Evolutionary conservation across 2,113 vertebrate genomes (phyloP).

Genomic region (Pangasianodon gigas): DNA sequence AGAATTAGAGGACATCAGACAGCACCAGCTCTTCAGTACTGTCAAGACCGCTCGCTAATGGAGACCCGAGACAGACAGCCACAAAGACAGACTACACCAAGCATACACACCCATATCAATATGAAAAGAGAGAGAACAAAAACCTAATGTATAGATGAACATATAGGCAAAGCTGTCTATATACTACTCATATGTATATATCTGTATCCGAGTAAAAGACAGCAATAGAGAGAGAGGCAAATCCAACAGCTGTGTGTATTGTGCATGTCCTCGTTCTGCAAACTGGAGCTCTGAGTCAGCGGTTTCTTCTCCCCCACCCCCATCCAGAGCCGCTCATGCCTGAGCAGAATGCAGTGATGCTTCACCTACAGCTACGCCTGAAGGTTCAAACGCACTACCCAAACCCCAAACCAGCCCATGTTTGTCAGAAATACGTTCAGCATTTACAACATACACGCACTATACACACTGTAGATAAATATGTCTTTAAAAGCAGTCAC

Average conservation of each 20-base stretch:
- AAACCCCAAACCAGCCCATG: neutral
- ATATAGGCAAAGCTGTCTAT: neutral
- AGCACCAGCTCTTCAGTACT: conserved; percentile 13
- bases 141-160: neutral
- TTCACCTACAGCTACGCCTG: conserved; percentile 50
- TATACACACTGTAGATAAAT: neutral
- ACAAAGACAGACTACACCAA: neutral
- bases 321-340: conserved; percentile 51
- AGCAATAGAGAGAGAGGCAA: neutral
- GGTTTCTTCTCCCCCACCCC: conserved; percentile 54
- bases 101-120: neutral
- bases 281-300: conserved; percentile 72
- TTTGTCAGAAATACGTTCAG: neutral
- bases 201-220: neutral
- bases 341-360: conserved; percentile 49
- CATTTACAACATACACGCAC: neutral
- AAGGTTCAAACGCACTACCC: conserved; percentile 53
- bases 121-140: conserved; percentile 36
- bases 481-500: neutral
- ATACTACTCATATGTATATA: neutral
- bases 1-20: conserved; percentile 46
- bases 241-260: conserved; percentile 69
- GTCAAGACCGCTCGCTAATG: conserved; percentile 54
- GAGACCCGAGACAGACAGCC: conserved; percentile 59
- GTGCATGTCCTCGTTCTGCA: conserved; percentile 62